These are phyloP conservation scores for Cervus canadensis DNA, from an alignment of 2,113 vertebrate species.

Conservation along the genomic window DNA sequence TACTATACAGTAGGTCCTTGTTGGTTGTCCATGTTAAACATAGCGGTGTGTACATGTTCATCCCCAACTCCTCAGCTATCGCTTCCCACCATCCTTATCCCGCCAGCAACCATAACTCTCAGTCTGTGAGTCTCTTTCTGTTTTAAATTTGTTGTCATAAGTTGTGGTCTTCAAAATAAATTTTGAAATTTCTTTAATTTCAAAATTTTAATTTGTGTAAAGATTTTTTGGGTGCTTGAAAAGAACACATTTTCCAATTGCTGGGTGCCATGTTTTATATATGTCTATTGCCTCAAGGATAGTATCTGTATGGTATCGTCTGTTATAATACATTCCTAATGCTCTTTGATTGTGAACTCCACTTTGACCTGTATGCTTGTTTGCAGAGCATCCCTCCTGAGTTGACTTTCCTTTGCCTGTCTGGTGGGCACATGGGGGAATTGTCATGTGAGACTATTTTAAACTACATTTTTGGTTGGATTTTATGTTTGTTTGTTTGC, in stretches of 20 bases:
- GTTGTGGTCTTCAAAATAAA: neutral
- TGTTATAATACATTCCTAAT: neutral
- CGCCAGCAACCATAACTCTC: neutral
- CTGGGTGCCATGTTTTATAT: neutral
- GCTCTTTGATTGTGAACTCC: neutral
- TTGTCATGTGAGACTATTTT: neutral
- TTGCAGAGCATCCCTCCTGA: neutral
- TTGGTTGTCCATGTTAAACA: neutral
- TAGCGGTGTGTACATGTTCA: neutral
- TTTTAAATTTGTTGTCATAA: neutral
- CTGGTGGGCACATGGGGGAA: neutral
- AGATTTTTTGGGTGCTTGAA: neutral
- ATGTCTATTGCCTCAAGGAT: neutral
- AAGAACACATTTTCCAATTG: neutral
- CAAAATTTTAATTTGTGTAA: neutral
- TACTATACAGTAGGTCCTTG: neutral
- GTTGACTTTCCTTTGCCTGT: neutral
- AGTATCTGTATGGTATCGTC: neutral
- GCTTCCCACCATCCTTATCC: neutral
- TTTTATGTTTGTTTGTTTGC: neutral
- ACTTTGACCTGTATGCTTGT: neutral
- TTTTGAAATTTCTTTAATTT: neutral
- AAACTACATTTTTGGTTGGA: neutral
- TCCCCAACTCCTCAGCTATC: neutral
- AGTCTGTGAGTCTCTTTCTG: neutral